Base-by-base conservation (phyloP, 2,888 invertebrate genomes). In the Watsonalla binaria region DNA sequence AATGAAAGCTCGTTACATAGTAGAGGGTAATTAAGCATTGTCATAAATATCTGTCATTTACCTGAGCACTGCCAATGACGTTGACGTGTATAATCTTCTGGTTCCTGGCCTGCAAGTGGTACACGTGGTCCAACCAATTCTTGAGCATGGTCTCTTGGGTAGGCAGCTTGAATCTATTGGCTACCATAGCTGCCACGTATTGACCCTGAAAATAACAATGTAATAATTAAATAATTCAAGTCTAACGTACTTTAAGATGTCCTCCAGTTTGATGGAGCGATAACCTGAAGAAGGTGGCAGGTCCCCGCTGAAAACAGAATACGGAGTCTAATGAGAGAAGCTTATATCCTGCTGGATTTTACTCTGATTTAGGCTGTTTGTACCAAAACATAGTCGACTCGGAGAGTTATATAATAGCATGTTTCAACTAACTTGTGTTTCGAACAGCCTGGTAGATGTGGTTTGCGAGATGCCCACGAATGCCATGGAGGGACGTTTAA, bases 391-490 rank as follows among this genome's bases (percentile, higher is more conserved):
- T 24, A 24, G 24, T 24, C 24, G 1, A 24, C 24, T 24, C 24
- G 24, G 4, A 5, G 37, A 8, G 5, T 37, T 37, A 7, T 5
- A 37, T 6, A 6, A 5, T 37, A 37, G 37, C 1, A 8, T 37
- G 37, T 7, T 8, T 6, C 45, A 45, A 61, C 60, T 72, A 72
- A 95, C 95, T 92, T 96, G 96, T 55, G 92, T 90, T 69, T 96
- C 94, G 72, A 95, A 93, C 70, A 94, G 91, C 52, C 79, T 80
- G 37, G 83, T 90, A 56, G 89, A 95, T 92, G 84, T 95, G 92
- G 93, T 94, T 61, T 92, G 93, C 0, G 95, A 93, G 11, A 96
- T 85, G 0, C 96, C 97, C 46, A 97, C 89, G 61, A 97, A 93
- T 51, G 93, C 92, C 93, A 97, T 93, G n/a, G 93, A 93, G 0